These are phyloP conservation scores for Salvelinus sp. DNA, from an alignment of 2,113 vertebrate species.

Conservation along the genomic window DNA sequence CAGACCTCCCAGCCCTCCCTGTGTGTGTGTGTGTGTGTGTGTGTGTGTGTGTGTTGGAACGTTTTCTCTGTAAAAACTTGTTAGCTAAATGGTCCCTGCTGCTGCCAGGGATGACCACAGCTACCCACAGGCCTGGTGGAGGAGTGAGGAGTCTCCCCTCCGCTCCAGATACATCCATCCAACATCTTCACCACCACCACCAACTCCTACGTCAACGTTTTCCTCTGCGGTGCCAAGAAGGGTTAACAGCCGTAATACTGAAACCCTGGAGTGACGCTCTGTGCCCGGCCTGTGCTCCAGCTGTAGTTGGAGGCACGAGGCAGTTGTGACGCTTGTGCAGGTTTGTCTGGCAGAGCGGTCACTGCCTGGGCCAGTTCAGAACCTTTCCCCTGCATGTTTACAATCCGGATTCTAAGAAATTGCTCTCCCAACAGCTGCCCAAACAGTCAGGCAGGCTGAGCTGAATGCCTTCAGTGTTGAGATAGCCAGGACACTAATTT, in stretches of 20 bases:
- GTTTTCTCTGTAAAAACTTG: constrained; percentile 29
- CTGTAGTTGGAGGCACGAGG: constrained; percentile 55
- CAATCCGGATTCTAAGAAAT: constrained; percentile 66
- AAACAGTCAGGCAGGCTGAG: constrained; percentile 63
- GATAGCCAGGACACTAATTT: constrained; percentile 59
- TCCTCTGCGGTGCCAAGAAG: constrained; percentile 39
- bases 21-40: background rate
- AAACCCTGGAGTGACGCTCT: constrained; percentile 22
- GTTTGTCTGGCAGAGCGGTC: constrained; percentile 40
- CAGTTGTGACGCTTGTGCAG: constrained; percentile 47
- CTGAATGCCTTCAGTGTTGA: constrained; percentile 70
- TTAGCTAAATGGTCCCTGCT: constrained; percentile 36
- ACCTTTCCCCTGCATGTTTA: constrained; percentile 61
- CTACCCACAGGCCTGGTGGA: constrained; percentile 43
- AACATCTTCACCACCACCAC: constrained; percentile 41
- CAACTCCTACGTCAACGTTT: constrained; percentile 23
- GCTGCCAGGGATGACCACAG: constrained; percentile 48
- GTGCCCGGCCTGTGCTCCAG: constrained; percentile 31
- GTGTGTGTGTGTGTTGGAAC: constrained; percentile 8
- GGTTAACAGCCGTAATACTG: constrained; percentile 30
- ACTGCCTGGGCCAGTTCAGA: constrained; percentile 46
- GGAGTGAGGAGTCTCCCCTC: constrained; percentile 28
- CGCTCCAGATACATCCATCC: constrained; percentile 7
- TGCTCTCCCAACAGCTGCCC: constrained; percentile 68
- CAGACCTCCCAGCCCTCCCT: constrained; percentile 38